Evolutionary conservation across 2,113 vertebrate species (phyloP), one percentile per base, ranked within the genome.

Genomic region (Globicephala melas): DNA sequence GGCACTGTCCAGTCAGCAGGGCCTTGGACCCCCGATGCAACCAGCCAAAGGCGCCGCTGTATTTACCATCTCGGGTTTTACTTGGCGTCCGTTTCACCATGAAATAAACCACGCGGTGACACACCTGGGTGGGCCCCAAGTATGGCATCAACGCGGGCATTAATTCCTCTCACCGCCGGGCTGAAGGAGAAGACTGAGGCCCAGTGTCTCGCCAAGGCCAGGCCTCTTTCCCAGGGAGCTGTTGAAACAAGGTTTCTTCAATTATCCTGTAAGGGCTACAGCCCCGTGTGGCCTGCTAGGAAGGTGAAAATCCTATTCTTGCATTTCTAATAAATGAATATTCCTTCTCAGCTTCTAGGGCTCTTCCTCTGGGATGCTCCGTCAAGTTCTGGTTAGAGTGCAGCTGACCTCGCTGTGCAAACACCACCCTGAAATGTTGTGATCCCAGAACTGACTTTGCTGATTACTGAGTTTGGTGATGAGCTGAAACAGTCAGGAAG

Each of bases 401-500:
- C 95, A 97, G 80, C 96, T 86, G 95, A 79, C 94, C 98, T 83
- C 2, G 11, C 89, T 95, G 94, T 17, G 89, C 95, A 95, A 98
- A 97, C 79, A 79, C 91, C 97, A 94, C 88, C 95, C 86, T 92
- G 96, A 94, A 96, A 97, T 82, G 73, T 71, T 97, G 96, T 94
- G 94, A 97, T 95, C 91, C 21, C 65, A 55, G 74, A 58, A 79
- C 17, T 8, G 60, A 81, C 80, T 36, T 25, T 58, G n/a, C n/a
- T 58, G 44, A 47, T 28, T 68, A 68, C 77, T 31, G 38, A 97
- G 94, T 97, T 97, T 96, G 94, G 89, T 0, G 0, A 96, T 93
- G 97, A 92, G 92, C 89, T 97, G 79, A 96, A 94, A 98, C 96
- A 98, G 98, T 98, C 97, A 97, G 63, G 71, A 92, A 31, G 70